Evolutionary conservation across 1,140 invertebrate genomes (phyloP).

Genomic region (Heliconius melpomene): DNA sequence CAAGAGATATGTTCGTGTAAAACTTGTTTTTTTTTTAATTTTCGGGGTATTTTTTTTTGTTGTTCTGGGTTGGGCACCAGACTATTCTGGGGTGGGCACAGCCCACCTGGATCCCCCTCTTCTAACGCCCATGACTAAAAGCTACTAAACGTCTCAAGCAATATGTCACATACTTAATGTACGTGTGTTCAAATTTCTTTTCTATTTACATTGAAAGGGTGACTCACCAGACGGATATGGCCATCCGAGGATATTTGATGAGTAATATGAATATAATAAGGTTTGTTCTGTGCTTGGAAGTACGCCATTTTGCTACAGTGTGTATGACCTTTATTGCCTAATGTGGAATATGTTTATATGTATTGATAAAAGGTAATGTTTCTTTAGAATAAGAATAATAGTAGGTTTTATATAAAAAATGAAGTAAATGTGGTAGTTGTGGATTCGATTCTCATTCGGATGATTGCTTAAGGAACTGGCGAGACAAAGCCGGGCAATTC

Average conservation of each 20-base stretch:
- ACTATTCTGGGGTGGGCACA: too few species aligned
- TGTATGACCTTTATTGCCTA: conserved; percentile 23
- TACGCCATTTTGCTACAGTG: conserved; percentile 28
- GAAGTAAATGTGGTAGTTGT: neutral
- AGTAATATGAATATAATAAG: conserved; percentile 54
- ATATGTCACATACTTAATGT: neutral
- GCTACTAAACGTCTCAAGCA: neutral
- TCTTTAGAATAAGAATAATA: neutral
- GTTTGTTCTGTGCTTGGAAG: conserved; percentile 37
- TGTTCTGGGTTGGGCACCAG: too few species aligned
- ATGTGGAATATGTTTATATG: neutral
- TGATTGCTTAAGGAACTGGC: neutral
- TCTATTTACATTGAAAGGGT: conserved; percentile 34
- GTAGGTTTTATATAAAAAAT: neutral
- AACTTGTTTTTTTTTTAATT: too few species aligned
- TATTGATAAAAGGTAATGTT: neutral
- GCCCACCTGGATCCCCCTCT: too few species aligned
- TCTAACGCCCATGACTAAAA: neutral
- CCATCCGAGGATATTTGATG: conserved; percentile 56
- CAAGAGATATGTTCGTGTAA: too few species aligned
- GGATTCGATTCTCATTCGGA: neutral
- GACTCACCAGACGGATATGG: conserved; percentile 62
- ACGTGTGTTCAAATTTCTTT: conserved; percentile 6
- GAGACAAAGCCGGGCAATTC: too few species aligned
- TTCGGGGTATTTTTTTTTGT: too few species aligned